Base-by-base conservation (phyloP, 1,140 invertebrate species). In the Diabrotica virgifera region DNA sequence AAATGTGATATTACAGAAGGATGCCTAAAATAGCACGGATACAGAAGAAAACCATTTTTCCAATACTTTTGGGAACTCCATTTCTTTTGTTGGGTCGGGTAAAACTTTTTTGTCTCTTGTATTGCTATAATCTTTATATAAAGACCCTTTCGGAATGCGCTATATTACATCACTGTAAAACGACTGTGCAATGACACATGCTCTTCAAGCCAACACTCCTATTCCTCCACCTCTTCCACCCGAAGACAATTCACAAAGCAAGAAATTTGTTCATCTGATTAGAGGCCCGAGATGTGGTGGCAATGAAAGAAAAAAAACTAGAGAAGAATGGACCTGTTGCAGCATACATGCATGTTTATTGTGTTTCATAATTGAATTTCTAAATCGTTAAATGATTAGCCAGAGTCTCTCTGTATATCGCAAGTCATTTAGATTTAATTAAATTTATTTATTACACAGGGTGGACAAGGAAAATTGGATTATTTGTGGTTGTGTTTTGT, bases 381-480 rank as follows among this genome's bases (percentile, higher is more conserved):
- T 66, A 65, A 72, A 74, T 67, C 66, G 64, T 70, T 72, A 72
- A 73, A 73, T 73, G 70, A 69, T 73, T 73, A 67, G 68, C 64
- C 62, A 57, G 67, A 66, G 59, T 62, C 52, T 37, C 55, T 62
- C 62, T 24, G 24, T 24, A 62, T 58, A 73, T 67, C 65, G 70
- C 72, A 74, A 74, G 72, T 74, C 72, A 74, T 74, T 74, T 74
- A 69, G 68, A 70, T 65, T 63, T 74, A 74, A 74, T 74, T 74
- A 74, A 74, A 74, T 74, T 74, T 72, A 74, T 74, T 69, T 74
- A 64, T 5, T 46, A 46, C n/a, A 46, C 40, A 10, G 8, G n/a
- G 40, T 46, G 40, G 40, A 46, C 40, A 46, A 46, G 6, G 6
- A 46, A 46, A 46, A 46, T 46, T 24, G 24, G 24, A 24, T 2